Base-by-base conservation (phyloP, 2,888 invertebrate species). In the Leptinotarsa juncta region DNA sequence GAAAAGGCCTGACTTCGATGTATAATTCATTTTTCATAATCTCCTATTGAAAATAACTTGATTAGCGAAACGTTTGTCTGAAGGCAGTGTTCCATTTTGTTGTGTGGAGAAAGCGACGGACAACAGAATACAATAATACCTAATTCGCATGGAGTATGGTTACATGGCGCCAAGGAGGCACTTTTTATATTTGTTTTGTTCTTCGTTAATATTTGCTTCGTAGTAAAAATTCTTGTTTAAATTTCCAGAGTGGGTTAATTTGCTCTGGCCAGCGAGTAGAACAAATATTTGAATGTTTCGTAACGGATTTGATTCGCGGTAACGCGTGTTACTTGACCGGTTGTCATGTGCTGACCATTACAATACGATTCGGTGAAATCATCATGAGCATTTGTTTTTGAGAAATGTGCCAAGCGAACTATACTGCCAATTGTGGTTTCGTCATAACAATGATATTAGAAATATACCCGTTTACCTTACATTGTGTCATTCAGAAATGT, bases 231-330 rank as follows among this genome's bases (percentile, higher is more conserved):
- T 32, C 32, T 16, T 42, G 32, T 32, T 15, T 42, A 32, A 62
- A 42, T 62, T 42, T 26, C n/a, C 32, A 3, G 62, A 62, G 62
- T 23, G 57, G 23, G 20, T 57, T 20, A 23, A 14, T 62, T 62
- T 62, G 62, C 32, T 62, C 32, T 62, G 62, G 62, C 32, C 62
- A 42, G 26, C 62, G 62, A 32, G 26, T 18, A 26, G 62, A 62
- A 42, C 62, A 62, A 62, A 62, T 62, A 62, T 62, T 62, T 26
- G 62, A 62, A 42, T 42, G 42, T 62, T 62, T 16, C 62, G 62
- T 32, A 42, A 62, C 26, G 12, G 16, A 42, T 62, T 16, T 42
- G 26, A 62, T 62, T 62, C 32, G 62, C 32, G 32, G 26, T 62
- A 42, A 62, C n/a, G 42, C n/a, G 32, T 14, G 3, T 32, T 62